These are phyloP conservation scores for Lutjanus campechanus DNA, from an alignment of 2,797 vertebrate genomes.

Conservation along the genomic window DNA sequence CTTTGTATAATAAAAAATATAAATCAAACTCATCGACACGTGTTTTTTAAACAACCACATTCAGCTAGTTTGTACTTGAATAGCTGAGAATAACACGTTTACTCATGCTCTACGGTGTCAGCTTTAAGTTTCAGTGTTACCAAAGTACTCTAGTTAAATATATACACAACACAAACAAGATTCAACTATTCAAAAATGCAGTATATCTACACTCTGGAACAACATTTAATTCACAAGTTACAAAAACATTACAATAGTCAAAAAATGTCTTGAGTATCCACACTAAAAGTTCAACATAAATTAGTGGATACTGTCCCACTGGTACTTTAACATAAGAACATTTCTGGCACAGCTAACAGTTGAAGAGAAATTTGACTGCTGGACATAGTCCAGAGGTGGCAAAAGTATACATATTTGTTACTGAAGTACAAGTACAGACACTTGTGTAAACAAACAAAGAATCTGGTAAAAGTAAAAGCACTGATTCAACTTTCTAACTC, in stretches of 20 bases:
- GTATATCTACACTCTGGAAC: constrained; percentile 17
- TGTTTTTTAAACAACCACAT: constrained; percentile 2
- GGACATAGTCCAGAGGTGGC: neutral
- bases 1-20: constrained; percentile 26
- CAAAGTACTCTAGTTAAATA: constrained; percentile 10
- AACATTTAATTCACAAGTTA: neutral
- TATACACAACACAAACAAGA: constrained; percentile 27
- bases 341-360: constrained; percentile 2
- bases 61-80: neutral
- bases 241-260: constrained; percentile 7
- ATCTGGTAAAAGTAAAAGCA: no score
- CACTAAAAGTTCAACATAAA: constrained; percentile 2
- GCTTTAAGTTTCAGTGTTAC: constrained; percentile 10
- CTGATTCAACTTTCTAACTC: no score
- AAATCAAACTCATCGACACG: neutral
- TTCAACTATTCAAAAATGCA: constrained; percentile 5
- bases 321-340: constrained; percentile 5
- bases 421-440: no score
- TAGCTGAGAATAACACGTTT: constrained; percentile 27
- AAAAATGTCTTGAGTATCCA: neutral
- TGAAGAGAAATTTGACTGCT: neutral
- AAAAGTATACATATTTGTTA: no score
- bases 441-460: no score
- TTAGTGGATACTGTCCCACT: neutral
- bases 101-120: constrained; percentile 8